Evolutionary conservation across 1,140 invertebrate species (phyloP), one percentile per base, ranked within the genome.

Genomic region (Mactra quadrangularis): DNA sequence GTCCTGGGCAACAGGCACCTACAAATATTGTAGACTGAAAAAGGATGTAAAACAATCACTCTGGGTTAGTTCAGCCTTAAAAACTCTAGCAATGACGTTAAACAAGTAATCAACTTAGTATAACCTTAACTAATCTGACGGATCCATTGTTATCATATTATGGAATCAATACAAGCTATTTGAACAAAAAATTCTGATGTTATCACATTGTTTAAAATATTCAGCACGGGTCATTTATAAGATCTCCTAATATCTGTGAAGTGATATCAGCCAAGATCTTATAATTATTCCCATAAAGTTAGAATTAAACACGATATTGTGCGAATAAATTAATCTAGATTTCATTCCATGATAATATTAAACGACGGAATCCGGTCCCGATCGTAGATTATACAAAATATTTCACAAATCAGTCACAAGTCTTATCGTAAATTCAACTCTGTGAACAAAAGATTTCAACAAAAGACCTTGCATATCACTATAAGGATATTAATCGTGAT

Each of bases 301-400:
- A 53, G 29, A 53, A 52, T 71, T 71, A 70, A 81, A 81, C 77
- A 57, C 29, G 64, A 81, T 81, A 81, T 68, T 81, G 77, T 81
- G 77, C 33, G 77, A 81, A 81, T 71, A 81, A 68, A 57, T 70
- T 71, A 71, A 81, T 81, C 77, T 59, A 81, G 64, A 81, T 70
- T 71, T 81, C 47, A 71, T 45, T 31, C 22, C 41, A 47, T 71
- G 77, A 81, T 81, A 81, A 71, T 9, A 62, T 45, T 76, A 47
- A 76, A 76, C 62, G 74, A 76, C 62, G 62, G 74, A 57, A 76
- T 62, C 62, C 38, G 50, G n/a, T 74, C 27, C 38, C 25, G 71
- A 74, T 59, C 19, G 6, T 41, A 59, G 53, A 74, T 59, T 55
- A 45, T 22, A 74, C 29, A 59, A 74, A 74, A 59, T 74, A 74